A percentile compares a stretch with the other conserved stretches of the same genome.
Conservation (phyloP, 2,888 invertebrate species). For the Fabriciana adippe region DNA sequence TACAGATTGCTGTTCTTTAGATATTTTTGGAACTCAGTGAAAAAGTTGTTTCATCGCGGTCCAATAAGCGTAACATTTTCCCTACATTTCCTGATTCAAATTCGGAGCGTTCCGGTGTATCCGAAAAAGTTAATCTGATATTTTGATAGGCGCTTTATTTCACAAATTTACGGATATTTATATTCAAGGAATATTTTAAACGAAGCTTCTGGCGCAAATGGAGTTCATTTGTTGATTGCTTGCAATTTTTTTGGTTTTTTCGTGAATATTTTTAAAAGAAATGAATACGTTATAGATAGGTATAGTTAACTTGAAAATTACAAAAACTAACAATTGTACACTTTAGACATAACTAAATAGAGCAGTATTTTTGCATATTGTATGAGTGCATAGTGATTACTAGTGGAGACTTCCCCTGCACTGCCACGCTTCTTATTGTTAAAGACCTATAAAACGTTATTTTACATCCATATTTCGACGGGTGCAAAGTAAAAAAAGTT, state of each 20-base stretch:
- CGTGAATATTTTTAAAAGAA: neutral
- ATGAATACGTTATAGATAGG: no score
- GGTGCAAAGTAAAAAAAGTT: no score
- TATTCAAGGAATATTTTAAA: conserved; percentile 28
- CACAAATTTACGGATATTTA: conserved; percentile 25
- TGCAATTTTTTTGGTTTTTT: conserved; percentile 22
- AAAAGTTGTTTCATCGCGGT: conserved; percentile 7
- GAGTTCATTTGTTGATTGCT: conserved; percentile 39
- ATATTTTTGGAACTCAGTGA: neutral
- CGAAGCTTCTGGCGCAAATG: conserved; percentile 27
- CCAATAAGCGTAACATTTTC: conserved; percentile 7
- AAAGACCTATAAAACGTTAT: no score
- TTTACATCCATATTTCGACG: no score
- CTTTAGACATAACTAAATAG: no score
- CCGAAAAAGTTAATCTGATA: conserved; percentile 25
- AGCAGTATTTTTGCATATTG: no score
- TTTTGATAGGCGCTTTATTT: conserved; percentile 30
- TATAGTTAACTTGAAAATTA: no score
- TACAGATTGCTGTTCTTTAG: neutral
- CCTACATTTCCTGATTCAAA: conserved; percentile 23
- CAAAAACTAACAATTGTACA: no score
- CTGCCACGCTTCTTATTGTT: no score
- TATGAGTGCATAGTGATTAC: no score
- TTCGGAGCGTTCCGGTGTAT: conserved; percentile 11
- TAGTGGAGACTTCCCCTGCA: no score